A percentile compares a stretch with the other conserved stretches of the same genome.
Evolutionary conservation across 1,140 invertebrate species (phyloP).

Genomic region (Bombus sibiricus): DNA sequence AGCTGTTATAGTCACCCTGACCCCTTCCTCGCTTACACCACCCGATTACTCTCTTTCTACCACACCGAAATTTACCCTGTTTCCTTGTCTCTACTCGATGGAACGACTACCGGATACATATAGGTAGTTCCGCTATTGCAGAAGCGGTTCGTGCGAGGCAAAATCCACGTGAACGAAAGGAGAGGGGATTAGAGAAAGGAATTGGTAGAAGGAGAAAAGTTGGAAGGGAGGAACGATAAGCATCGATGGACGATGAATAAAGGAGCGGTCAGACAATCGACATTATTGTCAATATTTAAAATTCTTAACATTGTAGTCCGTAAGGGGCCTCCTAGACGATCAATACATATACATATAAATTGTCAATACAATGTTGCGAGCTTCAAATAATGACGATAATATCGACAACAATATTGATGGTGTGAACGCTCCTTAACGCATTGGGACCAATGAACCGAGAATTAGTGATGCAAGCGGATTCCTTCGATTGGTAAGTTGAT

Average conservation of each 20-base stretch:
- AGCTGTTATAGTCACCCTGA: background rate
- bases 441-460: background rate
- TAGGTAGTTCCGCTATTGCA: background rate
- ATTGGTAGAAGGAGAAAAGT: background rate
- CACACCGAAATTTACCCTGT: background rate
- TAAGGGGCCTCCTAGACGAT: no score
- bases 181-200: background rate
- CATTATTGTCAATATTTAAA: no score
- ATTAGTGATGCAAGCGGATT: background rate
- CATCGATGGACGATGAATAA: background rate
- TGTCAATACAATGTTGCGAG: no score
- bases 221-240: background rate
- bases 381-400: no score
- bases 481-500: background rate
- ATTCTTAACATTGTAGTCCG: no score
- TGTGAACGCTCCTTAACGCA: background rate
- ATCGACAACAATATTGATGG: no score
- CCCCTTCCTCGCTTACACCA: background rate
- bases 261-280: no score
- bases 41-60: background rate
- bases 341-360: no score
- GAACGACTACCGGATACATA: background rate
- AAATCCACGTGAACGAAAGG: background rate
- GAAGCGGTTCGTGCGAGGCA: no score
- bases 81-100: background rate